Evolutionary conservation across 2,797 vertebrate species (phyloP), one percentile per base, ranked within the genome.

Genomic region (Tamandua tetradactyla): DNA sequence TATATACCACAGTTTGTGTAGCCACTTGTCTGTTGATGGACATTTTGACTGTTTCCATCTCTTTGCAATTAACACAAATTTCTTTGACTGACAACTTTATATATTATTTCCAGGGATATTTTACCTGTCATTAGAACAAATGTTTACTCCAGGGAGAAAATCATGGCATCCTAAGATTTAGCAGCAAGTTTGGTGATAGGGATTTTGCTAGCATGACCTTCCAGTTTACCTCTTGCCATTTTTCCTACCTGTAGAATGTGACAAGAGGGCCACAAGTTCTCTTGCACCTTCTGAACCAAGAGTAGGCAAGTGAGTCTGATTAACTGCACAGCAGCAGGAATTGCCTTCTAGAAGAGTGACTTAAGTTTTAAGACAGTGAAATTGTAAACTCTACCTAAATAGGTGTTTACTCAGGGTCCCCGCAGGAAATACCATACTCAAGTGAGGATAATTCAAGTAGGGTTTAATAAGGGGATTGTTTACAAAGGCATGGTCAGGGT

Each of bases 81-180:
- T 52, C 66, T 37, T 37, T 69, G 82, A 76, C 55, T 85, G 93
- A 83, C 86, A 94, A 88, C 27, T 90, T 62, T 78, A 52, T 76
- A 74, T 91, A 44, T 88, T 90, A 87, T 52, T 85, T 94, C 59
- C 42, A 52, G 69, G 64, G 64, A 74, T 86, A 79, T 83, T 55
- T 93, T 91, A 82, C 74, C 82, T 79, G 44, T 55, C 55, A 22
- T 68, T 69, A 47, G 78, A 95, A 92, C 74, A 85, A 87, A 35
- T 69, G 62, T 59, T 49, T 88, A n/a, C 47, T 82, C 22, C n/a
- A 44, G 59, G 15, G 74, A 84, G 61, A 66, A 91, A 82, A 89
- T 3, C 47, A 42, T 62, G 66, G 40, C 7, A n/a, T 79, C 85
- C 35, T 86, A 87, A 94, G 64, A 92, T n/a, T 18, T 8, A 92